Percentiles rank a stretch among this genome's conserved stretches.
phyloP scores from a whole-genome alignment of 92 coral and sea anemone species.

The Muricea muricata region DNA sequence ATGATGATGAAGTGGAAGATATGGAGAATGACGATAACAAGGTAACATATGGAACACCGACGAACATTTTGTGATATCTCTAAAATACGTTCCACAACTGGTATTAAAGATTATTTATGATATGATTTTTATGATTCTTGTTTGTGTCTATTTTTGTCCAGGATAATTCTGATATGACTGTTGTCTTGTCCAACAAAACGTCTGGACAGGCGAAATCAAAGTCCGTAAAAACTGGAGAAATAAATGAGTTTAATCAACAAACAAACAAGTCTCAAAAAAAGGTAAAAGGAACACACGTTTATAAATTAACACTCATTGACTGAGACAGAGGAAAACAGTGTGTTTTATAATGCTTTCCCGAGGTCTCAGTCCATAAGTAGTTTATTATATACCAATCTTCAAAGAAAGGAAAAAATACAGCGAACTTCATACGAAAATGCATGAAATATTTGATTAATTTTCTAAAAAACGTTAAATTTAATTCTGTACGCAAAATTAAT shows the following conservation, averaged over 20 bases:
- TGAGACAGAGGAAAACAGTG: too few species aligned
- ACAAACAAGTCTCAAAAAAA: slow-evolving; percentile 79
- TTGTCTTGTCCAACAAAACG: slow-evolving; percentile 48
- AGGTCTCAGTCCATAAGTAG: too few species aligned
- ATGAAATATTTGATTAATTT: too few species aligned
- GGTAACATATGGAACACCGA: background rate
- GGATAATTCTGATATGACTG: slow-evolving; percentile 53
- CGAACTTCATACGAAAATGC: too few species aligned
- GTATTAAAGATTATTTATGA: background rate
- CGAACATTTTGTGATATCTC: background rate
- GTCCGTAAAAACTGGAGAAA: slow-evolving; percentile 44
- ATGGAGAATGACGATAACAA: slow-evolving; percentile 67
- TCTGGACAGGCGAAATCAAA: slow-evolving; percentile 33
- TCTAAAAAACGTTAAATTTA: too few species aligned
- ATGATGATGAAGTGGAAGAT: slow-evolving; percentile 41
- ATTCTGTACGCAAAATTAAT: too few species aligned
- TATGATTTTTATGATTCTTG: too few species aligned
- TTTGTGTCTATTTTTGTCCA: too few species aligned
- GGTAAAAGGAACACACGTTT: slow-evolving; percentile 44
- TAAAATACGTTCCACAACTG: too few species aligned
- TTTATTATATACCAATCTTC: too few species aligned
- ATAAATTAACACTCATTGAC: background rate
- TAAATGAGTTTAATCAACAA: slow-evolving; percentile 81
- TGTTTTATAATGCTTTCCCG: too few species aligned
- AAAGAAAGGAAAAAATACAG: too few species aligned